Evolutionary conservation across 2,888 invertebrate genomes (phyloP), one percentile per base, ranked within the genome.

Genomic region (Drosophila putrida): DNA sequence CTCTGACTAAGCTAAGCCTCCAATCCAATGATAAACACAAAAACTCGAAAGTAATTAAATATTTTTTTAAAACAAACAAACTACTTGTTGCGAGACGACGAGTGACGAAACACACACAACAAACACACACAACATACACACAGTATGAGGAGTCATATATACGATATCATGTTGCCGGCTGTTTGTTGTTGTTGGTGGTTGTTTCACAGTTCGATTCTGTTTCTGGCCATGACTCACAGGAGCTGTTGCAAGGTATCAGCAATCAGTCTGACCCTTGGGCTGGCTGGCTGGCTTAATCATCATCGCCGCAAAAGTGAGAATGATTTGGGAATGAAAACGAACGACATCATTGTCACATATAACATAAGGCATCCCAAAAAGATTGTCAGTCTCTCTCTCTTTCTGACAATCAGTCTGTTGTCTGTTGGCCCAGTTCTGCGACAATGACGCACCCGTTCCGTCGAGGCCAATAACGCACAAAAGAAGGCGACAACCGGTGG

Each of bases 11-110:
- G 66, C 71, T 13, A 4, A 28, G 49, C 20, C 38, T 11, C 6
- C 47, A 36, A 36, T 46, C 13, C 13, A 27, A 38, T 46, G 54
- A 71, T 65, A 65, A 61, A 69, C 57, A 50, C 59, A 44, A 25
- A 77, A 47, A 61, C 79, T 59, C 62, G 65, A 82, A 80, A 86
- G 83, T 88, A 83, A 83, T 87, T 88, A 83, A 83, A 83, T 83
- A 88, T 83, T 87, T 88, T 83, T 87, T 88, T 53, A 71, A 80
- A 83, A 86, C 72, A 86, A 87, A 84, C 63, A 80, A 71, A 86
- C 78, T 80, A 88, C 86, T 82, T 88, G 82, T 84, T 87, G 88
- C 78, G 62, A 54, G 78, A 62, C 75, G 33, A 68, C 75, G 33
- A 68, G 53, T 53, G 13, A 46, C 27, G 43, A 36, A 69, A 57